A percentile compares a stretch with the other conserved stretches of the same genome.
These are phyloP conservation scores for Pogonognathellus flavescens DNA, from an alignment of 1,140 invertebrate genomes.

Conservation along the genomic window DNA sequence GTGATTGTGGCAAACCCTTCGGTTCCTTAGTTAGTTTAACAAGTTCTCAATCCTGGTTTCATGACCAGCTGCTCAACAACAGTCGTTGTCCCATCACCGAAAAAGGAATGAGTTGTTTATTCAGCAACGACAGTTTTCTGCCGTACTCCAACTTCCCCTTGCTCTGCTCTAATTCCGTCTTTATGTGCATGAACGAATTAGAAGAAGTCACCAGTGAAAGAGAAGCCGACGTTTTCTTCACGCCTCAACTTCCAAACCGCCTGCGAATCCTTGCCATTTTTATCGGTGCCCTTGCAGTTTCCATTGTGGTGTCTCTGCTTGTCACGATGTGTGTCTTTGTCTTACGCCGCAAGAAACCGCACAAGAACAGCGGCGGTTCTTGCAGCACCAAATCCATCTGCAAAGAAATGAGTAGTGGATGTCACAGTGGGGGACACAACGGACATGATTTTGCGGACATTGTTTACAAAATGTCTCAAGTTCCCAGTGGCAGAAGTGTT, in stretches of 20 bases:
- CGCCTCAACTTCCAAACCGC: conserved; percentile 57
- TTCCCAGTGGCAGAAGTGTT: background rate
- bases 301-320: conserved; percentile 61
- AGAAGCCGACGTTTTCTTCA: conserved; percentile 1
- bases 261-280: conserved; percentile 63
- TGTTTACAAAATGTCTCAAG: conserved; percentile 33
- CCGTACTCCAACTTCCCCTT: conserved; percentile 33
- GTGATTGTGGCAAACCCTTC: conserved; percentile 60
- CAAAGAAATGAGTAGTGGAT: background rate
- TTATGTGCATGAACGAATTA: conserved; percentile 61
- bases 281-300: conserved; percentile 59
- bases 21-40: conserved; percentile 33
- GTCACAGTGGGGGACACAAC: background rate
- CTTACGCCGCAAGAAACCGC: conserved; percentile 48
- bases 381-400: conserved; percentile 14
- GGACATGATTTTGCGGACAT: conserved; percentile 30
- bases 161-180: conserved; percentile 54
- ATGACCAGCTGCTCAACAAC: conserved; percentile 58
- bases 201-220: conserved; percentile 41
- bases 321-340: conserved; percentile 63
- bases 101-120: conserved; percentile 58
- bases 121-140: conserved; percentile 49
- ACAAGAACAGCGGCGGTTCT: conserved; percentile 3
- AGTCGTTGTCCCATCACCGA: conserved; percentile 60
- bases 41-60: conserved; percentile 62